Percentiles rank a stretch among this genome's conserved stretches.
Evolutionary conservation across 2,113 vertebrate genomes (phyloP).

Genomic region (Carassius carassius): DNA sequence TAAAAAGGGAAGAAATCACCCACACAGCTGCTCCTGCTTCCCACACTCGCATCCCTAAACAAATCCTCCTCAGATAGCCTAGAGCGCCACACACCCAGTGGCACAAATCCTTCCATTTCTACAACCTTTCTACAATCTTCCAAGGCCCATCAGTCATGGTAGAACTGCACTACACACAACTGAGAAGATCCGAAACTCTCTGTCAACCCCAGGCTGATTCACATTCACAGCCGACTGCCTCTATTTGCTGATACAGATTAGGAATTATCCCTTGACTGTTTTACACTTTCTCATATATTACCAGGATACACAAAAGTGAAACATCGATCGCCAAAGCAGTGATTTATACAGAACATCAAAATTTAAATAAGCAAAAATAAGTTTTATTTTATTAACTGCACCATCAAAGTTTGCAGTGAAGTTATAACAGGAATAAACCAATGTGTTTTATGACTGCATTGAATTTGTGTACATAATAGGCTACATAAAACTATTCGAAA

Average conservation of each 20-base stretch:
- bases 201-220: neutral
- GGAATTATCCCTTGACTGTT: neutral
- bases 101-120: slow-evolving; percentile 22
- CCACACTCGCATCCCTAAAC: slow-evolving; percentile 27
- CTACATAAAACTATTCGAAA: neutral
- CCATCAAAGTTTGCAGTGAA: neutral
- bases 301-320: neutral
- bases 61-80: slow-evolving; percentile 21
- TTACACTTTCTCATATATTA: neutral
- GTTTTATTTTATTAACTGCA: neutral
- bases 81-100: neutral
- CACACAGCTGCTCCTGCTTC: slow-evolving; percentile 34
- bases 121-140: neutral
- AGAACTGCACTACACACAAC: neutral
- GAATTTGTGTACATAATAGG: neutral
- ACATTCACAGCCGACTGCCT: slow-evolving; percentile 1
- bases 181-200: neutral
- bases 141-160: slow-evolving; percentile 10
- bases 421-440: neutral
- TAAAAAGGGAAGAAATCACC: slow-evolving; percentile 41
- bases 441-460: neutral
- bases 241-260: neutral
- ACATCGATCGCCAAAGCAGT: neutral
- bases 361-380: neutral
- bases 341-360: neutral